Conservation (phyloP, 2,113 vertebrate species). For the Pithys albifrons region DNA sequence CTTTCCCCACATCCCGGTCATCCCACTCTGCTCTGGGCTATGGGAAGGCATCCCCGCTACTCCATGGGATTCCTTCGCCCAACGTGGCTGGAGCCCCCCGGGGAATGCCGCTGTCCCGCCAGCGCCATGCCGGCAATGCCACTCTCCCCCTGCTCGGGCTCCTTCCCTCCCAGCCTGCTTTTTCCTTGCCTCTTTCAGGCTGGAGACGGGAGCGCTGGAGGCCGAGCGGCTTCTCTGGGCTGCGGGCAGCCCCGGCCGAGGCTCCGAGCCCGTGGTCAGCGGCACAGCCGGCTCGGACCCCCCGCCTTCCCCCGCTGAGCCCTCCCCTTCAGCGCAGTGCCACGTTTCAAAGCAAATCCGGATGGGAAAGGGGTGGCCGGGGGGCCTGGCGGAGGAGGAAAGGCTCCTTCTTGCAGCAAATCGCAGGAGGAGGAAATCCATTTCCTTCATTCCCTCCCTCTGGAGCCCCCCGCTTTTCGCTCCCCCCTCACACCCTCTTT, state of each 20-base stretch:
- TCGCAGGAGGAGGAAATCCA: constrained; percentile 26
- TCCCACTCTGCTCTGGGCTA: accelerated
- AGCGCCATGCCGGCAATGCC: neutral
- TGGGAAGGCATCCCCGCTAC: neutral
- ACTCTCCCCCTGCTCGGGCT: neutral
- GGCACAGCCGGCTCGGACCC: neutral
- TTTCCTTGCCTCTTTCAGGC: constrained; percentile 21
- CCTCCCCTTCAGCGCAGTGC: constrained; percentile 61
- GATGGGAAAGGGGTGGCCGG: constrained; percentile 50
- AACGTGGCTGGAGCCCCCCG: neutral
- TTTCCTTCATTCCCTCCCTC: constrained; percentile 10
- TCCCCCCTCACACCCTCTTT: accelerated
- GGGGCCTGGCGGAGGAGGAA: constrained; percentile 42
- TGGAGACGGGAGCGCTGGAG: neutral
- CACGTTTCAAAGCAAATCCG: constrained; percentile 75
- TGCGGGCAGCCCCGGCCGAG: neutral
- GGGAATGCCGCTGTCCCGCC: neutral
- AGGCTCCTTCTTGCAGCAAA: constrained; percentile 41
- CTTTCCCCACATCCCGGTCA: neutral
- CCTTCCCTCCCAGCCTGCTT: constrained; percentile 1
- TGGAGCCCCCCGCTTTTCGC: neutral
- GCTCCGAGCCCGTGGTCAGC: neutral
- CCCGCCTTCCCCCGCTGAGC: neutral
- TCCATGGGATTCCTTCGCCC: neutral
- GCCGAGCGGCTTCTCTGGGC: neutral